phyloP scores from a whole-genome alignment of 2,113 vertebrate genomes.

The Oncorhynchus kisutch region DNA sequence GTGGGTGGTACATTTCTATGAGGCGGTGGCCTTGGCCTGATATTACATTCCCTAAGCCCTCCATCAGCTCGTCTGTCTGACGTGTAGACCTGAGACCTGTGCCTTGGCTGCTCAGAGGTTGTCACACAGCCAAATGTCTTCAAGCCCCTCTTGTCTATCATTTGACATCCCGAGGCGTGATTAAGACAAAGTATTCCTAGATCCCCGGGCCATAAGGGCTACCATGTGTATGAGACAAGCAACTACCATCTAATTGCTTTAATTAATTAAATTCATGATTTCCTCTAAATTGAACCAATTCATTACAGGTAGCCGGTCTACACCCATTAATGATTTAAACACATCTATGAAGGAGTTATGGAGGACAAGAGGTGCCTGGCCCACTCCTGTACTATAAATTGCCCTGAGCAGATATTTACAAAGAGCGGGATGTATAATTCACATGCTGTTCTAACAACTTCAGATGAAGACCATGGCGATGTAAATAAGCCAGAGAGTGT shows the following conservation, averaged over 20 bases:
- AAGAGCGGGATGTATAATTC: constrained; percentile 31
- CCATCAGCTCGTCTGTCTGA: constrained; percentile 20
- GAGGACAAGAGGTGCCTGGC: constrained; percentile 55
- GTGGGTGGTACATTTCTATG: constrained; percentile 54
- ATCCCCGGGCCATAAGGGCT: constrained; percentile 57
- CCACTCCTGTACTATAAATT: constrained; percentile 52
- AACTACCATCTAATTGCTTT: constrained; percentile 67
- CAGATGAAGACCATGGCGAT: constrained; percentile 38
- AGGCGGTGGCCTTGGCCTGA: constrained; percentile 65
- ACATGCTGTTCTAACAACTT: constrained; percentile 28
- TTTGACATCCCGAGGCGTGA: constrained; percentile 59
- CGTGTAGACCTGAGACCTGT: constrained; percentile 2
- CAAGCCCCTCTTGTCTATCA: constrained; percentile 55
- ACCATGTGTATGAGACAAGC: constrained; percentile 43
- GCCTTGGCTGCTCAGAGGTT: constrained; percentile 6
- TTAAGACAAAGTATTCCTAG: constrained; percentile 69
- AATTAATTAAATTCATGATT: constrained; percentile 77
- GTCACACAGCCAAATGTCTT: constrained; percentile 63
- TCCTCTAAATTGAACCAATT: constrained; percentile 74
- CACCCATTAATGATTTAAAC: constrained; percentile 74
- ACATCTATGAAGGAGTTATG: constrained; percentile 71
- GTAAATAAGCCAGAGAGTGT: constrained; percentile 47
- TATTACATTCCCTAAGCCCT: constrained; percentile 62
- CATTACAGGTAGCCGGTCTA: constrained; percentile 58
- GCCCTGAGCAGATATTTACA: constrained; percentile 64